Percentiles rank a stretch among this genome's conserved stretches.
Conservation (phyloP, 2,113 vertebrate species). For the Sardina pilchardus region DNA sequence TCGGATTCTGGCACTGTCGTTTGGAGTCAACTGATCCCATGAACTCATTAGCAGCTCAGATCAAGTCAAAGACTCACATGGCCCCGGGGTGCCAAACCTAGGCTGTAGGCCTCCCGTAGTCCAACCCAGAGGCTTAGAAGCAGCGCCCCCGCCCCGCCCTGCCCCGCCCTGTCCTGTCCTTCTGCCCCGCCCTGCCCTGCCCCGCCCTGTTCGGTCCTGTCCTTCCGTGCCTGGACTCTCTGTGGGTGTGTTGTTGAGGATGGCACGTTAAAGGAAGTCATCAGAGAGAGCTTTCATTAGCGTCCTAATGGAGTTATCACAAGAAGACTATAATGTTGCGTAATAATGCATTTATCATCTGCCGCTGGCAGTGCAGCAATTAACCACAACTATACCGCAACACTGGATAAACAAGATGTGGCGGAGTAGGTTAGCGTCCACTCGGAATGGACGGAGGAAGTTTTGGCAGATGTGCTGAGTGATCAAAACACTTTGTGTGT, state of each 20-base stretch:
- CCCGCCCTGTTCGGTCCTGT: neutral
- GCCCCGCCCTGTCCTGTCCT: neutral
- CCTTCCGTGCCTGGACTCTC: neutral
- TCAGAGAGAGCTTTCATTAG: neutral
- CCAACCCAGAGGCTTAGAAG: neutral
- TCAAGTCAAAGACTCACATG: conserved; percentile 46
- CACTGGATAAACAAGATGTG: too few relatives aligned
- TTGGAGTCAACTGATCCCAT: conserved; percentile 65
- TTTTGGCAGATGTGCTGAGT: neutral
- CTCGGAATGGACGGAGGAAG: neutral
- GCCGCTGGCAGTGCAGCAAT: neutral
- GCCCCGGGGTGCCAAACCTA: neutral
- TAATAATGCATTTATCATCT: neutral
- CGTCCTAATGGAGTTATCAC: neutral
- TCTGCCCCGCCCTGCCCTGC: too few relatives aligned
- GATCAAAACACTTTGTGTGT: neutral
- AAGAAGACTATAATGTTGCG: neutral
- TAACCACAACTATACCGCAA: too few relatives aligned
- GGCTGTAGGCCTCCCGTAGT: neutral
- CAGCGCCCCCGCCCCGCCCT: neutral
- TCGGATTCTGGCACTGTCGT: conserved; percentile 35
- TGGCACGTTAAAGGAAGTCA: neutral
- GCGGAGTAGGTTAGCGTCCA: too few relatives aligned
- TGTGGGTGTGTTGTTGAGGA: neutral
- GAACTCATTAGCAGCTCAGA: conserved; percentile 62